Base-by-base conservation (phyloP, 2,888 invertebrate genomes). In the Homarus gammarus region DNA sequence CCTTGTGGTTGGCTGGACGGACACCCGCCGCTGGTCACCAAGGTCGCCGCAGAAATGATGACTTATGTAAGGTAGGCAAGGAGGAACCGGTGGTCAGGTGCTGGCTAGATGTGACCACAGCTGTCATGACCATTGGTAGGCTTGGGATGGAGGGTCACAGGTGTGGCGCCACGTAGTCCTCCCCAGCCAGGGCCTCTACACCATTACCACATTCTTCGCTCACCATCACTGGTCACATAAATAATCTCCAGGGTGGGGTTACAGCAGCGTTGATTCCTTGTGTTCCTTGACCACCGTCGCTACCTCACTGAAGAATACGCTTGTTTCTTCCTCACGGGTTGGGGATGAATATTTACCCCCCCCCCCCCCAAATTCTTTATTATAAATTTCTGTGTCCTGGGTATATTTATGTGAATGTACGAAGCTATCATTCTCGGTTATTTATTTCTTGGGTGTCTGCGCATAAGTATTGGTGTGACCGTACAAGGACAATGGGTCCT, bases 371-470 rank as follows among this genome's bases (percentile, higher is more conserved):
- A 49, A 49, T 49, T 49, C 6, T 49, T 49, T 49, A 6, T 49
- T 49, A 49, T 1, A 0, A 12, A 1, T 49, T 49, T 49, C n/a
- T n/a, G n/a, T n/a, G n/a, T n/a, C n/a, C 12, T 56, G 56, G 10
- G 56, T 56, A 56, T 56, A 18, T 56, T 56, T 56, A 56, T 56
- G 56, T 56, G 18, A 15, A 56, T 56, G 56, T 56, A 56, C 18
- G 56, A 15, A 12, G 10, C 12, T 56, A 18, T 56, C 12, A 15
- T 10, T 56, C 12, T 56, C 12, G 10, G 73, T 73, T 73, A 44
- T 73, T 38, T 40, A 44, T 73, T 38, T 40, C 40, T 73, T 38
- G 38, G 27, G 78, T 51, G 78, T 15, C 15, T 51, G 78, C 22
- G 78, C 33, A 33, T 51, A 51, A 22, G 78, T 36, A 15, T 31